Percentiles rank a stretch among this genome's conserved stretches.
Conservation (phyloP, 2,888 invertebrate species). For the Stegana nigrithorax region DNA sequence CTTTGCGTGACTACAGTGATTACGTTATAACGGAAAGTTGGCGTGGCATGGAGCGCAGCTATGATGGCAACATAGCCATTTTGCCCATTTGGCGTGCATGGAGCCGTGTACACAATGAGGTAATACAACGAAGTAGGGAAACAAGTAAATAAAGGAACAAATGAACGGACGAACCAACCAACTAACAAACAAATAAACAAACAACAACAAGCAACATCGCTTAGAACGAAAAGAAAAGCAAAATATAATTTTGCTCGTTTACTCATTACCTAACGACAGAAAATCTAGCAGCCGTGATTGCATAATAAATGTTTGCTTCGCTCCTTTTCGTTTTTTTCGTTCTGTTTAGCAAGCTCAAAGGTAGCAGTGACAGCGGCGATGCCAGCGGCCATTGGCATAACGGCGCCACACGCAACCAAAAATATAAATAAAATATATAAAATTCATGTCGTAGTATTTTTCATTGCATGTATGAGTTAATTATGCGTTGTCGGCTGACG, state of each 20-base stretch:
- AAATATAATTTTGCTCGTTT: no score
- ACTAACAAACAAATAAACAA: background rate
- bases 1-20: conserved; percentile 70
- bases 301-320: conserved; percentile 48
- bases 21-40: conserved; percentile 83
- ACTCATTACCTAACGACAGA: conserved; percentile 29
- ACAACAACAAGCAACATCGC: background rate
- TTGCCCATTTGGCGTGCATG: conserved; percentile 84
- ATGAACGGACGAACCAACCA: background rate
- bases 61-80: conserved; percentile 76
- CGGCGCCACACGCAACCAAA: conserved; percentile 57
- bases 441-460: conserved; percentile 39
- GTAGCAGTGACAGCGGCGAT: background rate
- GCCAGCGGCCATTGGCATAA: conserved; percentile 9
- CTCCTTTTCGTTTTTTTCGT: conserved; percentile 16
- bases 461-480: conserved; percentile 29
- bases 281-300: conserved; percentile 49
- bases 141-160: background rate
- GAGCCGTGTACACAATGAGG: conserved; percentile 79
- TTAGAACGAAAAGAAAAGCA: no score
- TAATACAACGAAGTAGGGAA: no score
- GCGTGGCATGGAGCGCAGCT: conserved; percentile 78
- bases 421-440: conserved; percentile 38
- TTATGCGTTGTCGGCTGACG: conserved; percentile 25
- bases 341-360: background rate